phyloP scores from a whole-genome alignment of 2,797 vertebrate genomes.

The Apogon hyalosoma region DNA sequence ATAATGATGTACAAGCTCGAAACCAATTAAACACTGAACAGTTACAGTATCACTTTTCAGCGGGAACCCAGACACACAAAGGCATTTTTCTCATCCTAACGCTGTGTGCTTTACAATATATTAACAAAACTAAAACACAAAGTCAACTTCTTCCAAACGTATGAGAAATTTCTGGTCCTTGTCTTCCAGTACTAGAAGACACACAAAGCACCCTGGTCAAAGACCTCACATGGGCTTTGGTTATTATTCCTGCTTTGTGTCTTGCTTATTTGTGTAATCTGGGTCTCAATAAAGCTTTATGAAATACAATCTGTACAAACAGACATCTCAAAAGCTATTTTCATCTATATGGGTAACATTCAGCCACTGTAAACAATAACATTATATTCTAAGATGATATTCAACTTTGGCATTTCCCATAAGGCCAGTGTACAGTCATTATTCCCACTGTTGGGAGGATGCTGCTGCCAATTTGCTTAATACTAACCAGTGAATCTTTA shows the following conservation, averaged over 20 bases:
- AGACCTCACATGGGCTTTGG: constrained; percentile 83
- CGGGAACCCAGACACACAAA: constrained; percentile 53
- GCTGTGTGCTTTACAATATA: constrained; percentile 59
- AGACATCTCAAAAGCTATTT: constrained; percentile 84
- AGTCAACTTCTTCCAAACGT: constrained; percentile 57
- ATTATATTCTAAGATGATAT: constrained; percentile 82
- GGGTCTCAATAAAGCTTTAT: constrained; percentile 83
- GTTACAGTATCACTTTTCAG: constrained; percentile 46
- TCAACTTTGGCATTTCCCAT: constrained; percentile 84
- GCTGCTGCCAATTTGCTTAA: constrained; percentile 56
- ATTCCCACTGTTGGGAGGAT: constrained; percentile 76
- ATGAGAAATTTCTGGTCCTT: constrained; percentile 60
- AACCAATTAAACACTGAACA: constrained; percentile 38
- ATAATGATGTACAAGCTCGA: constrained; percentile 29
- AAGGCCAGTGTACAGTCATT: constrained; percentile 74
- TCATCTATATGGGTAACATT: constrained; percentile 83
- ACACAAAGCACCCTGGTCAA: constrained; percentile 55
- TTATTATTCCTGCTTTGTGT: constrained; percentile 84
- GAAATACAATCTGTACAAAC: constrained; percentile 87
- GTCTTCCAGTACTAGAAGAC: constrained; percentile 59
- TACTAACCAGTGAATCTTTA: constrained; percentile 55
- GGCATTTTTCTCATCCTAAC: constrained; percentile 41
- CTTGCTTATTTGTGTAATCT: constrained; percentile 83
- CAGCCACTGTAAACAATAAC: constrained; percentile 88
- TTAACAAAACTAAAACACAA: constrained; percentile 57